These are phyloP conservation scores for Zeus faber DNA, from an alignment of 2,113 vertebrate genomes.

Conservation along the genomic window DNA sequence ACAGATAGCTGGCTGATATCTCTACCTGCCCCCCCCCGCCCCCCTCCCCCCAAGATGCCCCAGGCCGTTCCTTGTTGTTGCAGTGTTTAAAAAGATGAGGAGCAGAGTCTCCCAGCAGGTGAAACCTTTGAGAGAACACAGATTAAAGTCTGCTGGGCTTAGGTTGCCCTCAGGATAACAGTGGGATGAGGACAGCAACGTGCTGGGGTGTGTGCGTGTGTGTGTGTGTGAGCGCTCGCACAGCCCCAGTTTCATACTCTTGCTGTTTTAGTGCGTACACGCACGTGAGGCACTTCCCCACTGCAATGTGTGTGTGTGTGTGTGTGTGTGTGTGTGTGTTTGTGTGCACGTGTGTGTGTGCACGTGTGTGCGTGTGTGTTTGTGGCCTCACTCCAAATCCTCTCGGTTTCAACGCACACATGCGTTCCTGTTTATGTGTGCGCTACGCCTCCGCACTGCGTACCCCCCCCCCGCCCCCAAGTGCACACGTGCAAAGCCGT, in stretches of 20 bases:
- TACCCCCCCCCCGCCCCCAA: not conserved
- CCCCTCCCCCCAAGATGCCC: slow-evolving; percentile 44
- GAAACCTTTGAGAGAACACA: slow-evolving; percentile 42
- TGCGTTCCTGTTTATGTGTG: slow-evolving; percentile 21
- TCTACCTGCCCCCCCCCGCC: slow-evolving; percentile 53
- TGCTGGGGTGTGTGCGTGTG: slow-evolving; percentile 6
- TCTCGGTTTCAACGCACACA: slow-evolving; percentile 12
- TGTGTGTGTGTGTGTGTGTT: not conserved
- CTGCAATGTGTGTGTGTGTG: slow-evolving; percentile 11
- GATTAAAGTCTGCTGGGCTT: slow-evolving; percentile 58
- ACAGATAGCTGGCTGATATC: slow-evolving; percentile 47
- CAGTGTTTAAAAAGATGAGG: slow-evolving; percentile 63
- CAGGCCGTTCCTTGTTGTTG: slow-evolving; percentile 56
- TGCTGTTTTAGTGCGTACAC: not conserved
- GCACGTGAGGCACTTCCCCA: not conserved
- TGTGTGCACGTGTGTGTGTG: slow-evolving; percentile 1
- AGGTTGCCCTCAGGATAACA: slow-evolving; percentile 49
- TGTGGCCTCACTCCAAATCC: slow-evolving; percentile 14
- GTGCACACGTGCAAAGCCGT: slow-evolving; percentile 36
- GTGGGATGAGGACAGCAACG: slow-evolving; percentile 18
- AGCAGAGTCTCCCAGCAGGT: slow-evolving; percentile 51
- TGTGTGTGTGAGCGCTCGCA: slow-evolving; percentile 6
- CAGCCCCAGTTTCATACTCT: no score
- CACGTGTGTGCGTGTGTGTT: not conserved
- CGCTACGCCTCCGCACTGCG: not conserved